Evolutionary conservation across 1,140 invertebrate genomes (phyloP).

Genomic region (Tribolium castaneum): DNA sequence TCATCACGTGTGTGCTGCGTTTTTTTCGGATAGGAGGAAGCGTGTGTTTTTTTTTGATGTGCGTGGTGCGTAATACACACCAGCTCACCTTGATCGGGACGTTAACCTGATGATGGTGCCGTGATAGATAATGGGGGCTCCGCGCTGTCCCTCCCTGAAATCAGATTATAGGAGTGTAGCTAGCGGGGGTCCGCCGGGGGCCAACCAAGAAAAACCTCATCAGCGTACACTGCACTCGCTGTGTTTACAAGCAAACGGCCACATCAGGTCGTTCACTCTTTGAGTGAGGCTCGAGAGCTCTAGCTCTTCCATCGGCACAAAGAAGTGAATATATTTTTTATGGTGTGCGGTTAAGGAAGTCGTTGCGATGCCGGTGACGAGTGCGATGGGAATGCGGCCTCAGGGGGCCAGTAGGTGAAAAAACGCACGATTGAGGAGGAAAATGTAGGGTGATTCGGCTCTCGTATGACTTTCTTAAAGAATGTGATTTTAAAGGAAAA

Average conservation of each 20-base stretch:
- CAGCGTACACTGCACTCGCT: conserved; percentile 21
- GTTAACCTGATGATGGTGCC: conserved; percentile 10
- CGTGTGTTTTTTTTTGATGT: conserved; percentile 23
- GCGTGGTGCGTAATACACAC: conserved; percentile 37
- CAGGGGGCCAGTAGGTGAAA: not conserved
- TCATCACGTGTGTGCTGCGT: conserved; percentile 6
- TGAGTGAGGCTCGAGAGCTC: not conserved
- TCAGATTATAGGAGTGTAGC: conserved; percentile 34
- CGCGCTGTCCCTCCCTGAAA: conserved; percentile 29
- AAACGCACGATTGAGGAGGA: too few relatives aligned
- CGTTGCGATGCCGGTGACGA: not conserved
- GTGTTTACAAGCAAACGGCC: conserved; percentile 39
- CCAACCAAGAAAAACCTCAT: conserved; percentile 26
- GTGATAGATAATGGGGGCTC: conserved; percentile 26
- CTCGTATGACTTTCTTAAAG: too few relatives aligned
- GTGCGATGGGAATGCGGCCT: not conserved
- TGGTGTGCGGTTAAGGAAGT: conserved; percentile 27
- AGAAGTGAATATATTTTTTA: not conserved
- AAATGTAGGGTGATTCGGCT: too few relatives aligned
- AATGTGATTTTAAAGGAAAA: too few relatives aligned
- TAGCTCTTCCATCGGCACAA: conserved; percentile 8
- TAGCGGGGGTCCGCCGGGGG: conserved; percentile 27
- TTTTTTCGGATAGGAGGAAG: conserved; percentile 1
- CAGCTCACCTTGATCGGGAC: conserved; percentile 38
- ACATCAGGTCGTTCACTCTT: conserved; percentile 37